These are phyloP conservation scores for Morus bassanus DNA, from an alignment of 2,797 vertebrate species.

Conservation along the genomic window DNA sequence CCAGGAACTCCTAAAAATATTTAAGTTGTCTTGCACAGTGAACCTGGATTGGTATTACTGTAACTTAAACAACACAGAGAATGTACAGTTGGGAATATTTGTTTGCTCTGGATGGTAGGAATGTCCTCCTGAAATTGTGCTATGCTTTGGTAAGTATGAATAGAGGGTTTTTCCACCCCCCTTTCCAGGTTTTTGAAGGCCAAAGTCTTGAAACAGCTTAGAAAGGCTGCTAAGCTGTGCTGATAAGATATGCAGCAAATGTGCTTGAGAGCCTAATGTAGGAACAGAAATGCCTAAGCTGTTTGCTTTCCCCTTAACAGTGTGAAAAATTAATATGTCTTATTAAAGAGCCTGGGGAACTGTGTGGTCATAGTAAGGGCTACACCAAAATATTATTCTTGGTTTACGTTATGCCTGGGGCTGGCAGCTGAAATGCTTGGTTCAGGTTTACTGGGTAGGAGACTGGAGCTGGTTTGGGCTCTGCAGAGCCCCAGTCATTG, in stretches of 20 bases:
- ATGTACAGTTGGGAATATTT: neutral
- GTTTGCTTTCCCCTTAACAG: slow-evolving; percentile 42
- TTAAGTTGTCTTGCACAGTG: neutral
- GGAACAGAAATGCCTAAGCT: slow-evolving; percentile 32
- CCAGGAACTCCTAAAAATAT: neutral
- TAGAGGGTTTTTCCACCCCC: slow-evolving; percentile 12
- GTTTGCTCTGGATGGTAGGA: slow-evolving; percentile 47
- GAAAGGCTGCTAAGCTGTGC: slow-evolving; percentile 26
- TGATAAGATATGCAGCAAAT: slow-evolving; percentile 40
- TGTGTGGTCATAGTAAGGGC: neutral
- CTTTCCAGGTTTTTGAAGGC: slow-evolving; percentile 33
- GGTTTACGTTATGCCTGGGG: neutral
- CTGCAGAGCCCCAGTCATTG: neutral
- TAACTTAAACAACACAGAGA: neutral
- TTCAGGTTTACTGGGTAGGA: neutral
- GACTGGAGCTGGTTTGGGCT: neutral
- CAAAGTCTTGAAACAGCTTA: slow-evolving; percentile 37
- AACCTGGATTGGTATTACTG: neutral
- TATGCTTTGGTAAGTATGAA: neutral
- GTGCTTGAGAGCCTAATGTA: neutral
- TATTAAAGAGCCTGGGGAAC: neutral
- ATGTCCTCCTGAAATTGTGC: slow-evolving; percentile 38
- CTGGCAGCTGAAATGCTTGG: neutral
- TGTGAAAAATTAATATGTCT: slow-evolving; percentile 38
- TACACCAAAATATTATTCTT: neutral